Evolutionary conservation across 2,888 invertebrate species (phyloP).

Genomic region (Watsonalla binaria): DNA sequence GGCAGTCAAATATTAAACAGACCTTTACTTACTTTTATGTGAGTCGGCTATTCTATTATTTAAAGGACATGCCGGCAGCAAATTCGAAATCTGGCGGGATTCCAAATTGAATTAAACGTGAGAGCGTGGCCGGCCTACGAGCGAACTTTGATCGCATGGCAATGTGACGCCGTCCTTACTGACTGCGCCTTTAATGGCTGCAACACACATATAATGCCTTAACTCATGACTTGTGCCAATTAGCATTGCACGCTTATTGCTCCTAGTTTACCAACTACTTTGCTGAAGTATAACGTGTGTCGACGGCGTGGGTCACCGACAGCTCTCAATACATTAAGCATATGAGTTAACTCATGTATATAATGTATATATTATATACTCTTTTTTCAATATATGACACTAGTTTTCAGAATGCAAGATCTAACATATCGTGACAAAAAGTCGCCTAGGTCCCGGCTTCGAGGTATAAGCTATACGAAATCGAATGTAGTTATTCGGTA

Average conservation of each 20-base stretch:
- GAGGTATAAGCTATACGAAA: too few relatives aligned
- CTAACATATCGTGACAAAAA: too few relatives aligned
- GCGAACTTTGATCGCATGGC: constrained; percentile 56
- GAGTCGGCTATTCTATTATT: constrained; percentile 64
- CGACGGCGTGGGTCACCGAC: too few relatives aligned
- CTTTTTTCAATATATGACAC: too few relatives aligned
- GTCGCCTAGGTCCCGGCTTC: too few relatives aligned
- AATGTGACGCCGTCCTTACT: constrained; percentile 35
- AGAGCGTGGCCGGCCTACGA: constrained; percentile 46
- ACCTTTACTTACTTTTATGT: constrained; percentile 46
- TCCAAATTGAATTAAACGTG: constrained; percentile 75
- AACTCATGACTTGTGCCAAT: not conserved
- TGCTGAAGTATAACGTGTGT: too few relatives aligned
- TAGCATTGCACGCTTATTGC: not conserved
- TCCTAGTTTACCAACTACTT: too few relatives aligned
- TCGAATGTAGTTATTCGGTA: too few relatives aligned
- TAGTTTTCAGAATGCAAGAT: too few relatives aligned
- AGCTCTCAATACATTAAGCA: too few relatives aligned
- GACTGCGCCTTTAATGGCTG: constrained; percentile 22
- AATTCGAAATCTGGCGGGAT: constrained; percentile 66
- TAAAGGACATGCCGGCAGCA: constrained; percentile 64
- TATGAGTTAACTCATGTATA: too few relatives aligned
- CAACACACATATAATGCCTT: constrained; percentile 6
- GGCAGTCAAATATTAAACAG: constrained; percentile 41
- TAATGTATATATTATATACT: too few relatives aligned